Evolutionary conservation across 2,888 invertebrate species (phyloP).

Genomic region (Xylota sylvarum): DNA sequence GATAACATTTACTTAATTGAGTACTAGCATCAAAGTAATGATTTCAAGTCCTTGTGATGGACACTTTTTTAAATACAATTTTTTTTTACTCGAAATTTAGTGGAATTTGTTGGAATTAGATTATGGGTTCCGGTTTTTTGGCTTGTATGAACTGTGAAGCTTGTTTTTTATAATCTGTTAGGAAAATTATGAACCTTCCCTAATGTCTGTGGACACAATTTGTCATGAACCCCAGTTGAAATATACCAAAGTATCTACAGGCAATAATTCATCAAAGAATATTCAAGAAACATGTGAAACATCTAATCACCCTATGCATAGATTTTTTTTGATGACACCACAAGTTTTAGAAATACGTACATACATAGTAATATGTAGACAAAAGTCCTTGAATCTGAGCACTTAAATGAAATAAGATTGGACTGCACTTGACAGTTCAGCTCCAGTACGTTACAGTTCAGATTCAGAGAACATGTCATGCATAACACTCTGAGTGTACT

Average conservation of each 20-base stretch:
- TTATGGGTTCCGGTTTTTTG: too few relatives aligned
- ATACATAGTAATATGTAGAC: neutral
- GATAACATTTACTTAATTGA: neutral
- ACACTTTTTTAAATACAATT: too few relatives aligned
- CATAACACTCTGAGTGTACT: neutral
- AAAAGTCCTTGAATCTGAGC: neutral
- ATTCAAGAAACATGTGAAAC: neutral
- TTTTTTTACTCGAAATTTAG: too few relatives aligned
- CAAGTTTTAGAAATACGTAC: neutral
- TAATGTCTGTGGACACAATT: too few relatives aligned
- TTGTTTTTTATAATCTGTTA: too few relatives aligned
- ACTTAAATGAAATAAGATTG: neutral
- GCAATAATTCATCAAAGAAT: too few relatives aligned
- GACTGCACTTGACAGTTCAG: conserved; percentile 36
- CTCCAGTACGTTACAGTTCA: conserved; percentile 2
- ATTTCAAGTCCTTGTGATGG: neutral
- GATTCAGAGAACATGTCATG: neutral
- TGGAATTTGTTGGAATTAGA: too few relatives aligned
- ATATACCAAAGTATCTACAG: too few relatives aligned
- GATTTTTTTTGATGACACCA: neutral
- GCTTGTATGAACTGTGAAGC: too few relatives aligned
- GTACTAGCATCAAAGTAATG: neutral
- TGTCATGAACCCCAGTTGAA: too few relatives aligned
- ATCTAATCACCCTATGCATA: neutral
- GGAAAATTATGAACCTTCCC: too few relatives aligned